phyloP scores from a whole-genome alignment of 2,888 invertebrate genomes.

The Prosapia bicincta region DNA sequence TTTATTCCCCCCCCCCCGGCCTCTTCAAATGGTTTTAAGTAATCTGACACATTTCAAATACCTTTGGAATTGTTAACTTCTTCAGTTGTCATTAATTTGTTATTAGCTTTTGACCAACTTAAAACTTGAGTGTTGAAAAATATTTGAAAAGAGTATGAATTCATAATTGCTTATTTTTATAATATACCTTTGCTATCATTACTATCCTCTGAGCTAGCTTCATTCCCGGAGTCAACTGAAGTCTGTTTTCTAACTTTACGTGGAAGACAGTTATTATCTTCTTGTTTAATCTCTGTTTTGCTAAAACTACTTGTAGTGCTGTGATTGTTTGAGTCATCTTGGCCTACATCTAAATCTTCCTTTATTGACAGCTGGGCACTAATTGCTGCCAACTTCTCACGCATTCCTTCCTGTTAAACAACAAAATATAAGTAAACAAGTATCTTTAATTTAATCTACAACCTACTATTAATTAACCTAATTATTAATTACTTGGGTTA shows the following conservation, averaged over 20 bases:
- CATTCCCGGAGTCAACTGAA: conserved; percentile 83
- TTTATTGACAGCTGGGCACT: conserved; percentile 53
- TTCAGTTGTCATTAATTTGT: no score
- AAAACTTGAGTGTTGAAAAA: not conserved
- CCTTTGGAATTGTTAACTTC: no score
- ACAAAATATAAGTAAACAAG: no score
- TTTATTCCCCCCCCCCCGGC: no score
- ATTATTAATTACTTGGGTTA: no score
- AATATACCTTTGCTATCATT: conserved; percentile 71
- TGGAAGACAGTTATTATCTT: conserved; percentile 44
- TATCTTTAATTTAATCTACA: no score
- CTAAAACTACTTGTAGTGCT: conserved; percentile 42
- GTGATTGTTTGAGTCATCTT: conserved; percentile 26
- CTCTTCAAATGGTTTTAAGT: no score
- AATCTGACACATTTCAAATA: no score
- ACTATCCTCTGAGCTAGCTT: conserved; percentile 91
- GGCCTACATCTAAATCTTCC: conserved; percentile 43
- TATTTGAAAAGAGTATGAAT: not conserved
- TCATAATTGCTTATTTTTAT: not conserved
- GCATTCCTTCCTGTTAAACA: conserved; percentile 73
- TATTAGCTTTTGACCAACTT: no score
- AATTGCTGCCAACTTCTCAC: conserved; percentile 73
- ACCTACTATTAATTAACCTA: no score
- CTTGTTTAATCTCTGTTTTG: conserved; percentile 9
- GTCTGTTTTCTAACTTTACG: conserved; percentile 59